phyloP scores from a whole-genome alignment of 1,140 invertebrate genomes.

The Drosophila mojavensis region DNA sequence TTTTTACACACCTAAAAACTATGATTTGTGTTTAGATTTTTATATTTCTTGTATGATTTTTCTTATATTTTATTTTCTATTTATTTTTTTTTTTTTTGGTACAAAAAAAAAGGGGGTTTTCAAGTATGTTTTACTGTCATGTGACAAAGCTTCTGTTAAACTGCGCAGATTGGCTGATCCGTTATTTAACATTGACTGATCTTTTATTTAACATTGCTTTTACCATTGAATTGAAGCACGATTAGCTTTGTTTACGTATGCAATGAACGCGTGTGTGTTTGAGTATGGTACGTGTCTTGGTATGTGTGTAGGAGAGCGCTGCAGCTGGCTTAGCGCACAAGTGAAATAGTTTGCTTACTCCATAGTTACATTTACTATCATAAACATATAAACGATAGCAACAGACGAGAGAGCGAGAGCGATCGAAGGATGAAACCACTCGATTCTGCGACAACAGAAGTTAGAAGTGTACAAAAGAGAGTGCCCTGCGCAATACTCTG shows the following conservation, averaged over 20 bases:
- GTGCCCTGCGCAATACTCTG: too few species aligned
- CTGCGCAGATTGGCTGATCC: slow-evolving; percentile 18
- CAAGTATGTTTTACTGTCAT: slow-evolving; percentile 12
- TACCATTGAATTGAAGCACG: slow-evolving; percentile 23
- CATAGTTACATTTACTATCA: too few species aligned
- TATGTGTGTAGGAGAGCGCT: background rate
- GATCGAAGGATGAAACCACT: too few species aligned
- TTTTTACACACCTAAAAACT: slow-evolving; percentile 73
- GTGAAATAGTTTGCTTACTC: background rate
- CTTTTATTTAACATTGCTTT: slow-evolving; percentile 49
- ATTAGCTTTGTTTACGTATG: slow-evolving; percentile 34
- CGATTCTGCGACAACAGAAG: too few species aligned
- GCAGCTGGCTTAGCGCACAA: background rate
- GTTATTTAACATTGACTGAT: slow-evolving; percentile 20
- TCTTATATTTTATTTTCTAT: slow-evolving; percentile 16
- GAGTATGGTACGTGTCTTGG: background rate
- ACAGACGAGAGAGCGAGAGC: too few species aligned
- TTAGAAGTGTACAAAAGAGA: too few species aligned
- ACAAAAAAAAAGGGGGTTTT: slow-evolving; percentile 27
- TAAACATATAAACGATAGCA: too few species aligned
- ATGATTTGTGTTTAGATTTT: slow-evolving; percentile 76
- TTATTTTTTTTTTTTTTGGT: too few species aligned
- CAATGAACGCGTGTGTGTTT: slow-evolving; percentile 1
- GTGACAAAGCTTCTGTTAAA: slow-evolving; percentile 33
- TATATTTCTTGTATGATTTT: slow-evolving; percentile 33